Evolutionary conservation across 2,888 invertebrate species (phyloP).

Genomic region (Drosophila mettleri): DNA sequence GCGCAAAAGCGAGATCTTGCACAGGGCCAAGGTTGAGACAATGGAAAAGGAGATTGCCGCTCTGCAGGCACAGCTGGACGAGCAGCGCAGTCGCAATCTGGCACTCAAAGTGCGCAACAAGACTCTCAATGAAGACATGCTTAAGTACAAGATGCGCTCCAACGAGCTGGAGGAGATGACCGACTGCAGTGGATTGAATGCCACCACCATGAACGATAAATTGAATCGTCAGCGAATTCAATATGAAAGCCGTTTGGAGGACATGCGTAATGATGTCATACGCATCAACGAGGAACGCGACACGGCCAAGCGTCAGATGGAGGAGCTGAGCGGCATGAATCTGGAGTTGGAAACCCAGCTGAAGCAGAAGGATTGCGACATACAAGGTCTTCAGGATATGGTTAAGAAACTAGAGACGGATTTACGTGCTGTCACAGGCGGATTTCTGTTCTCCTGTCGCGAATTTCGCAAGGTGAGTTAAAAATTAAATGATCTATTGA

Average conservation of each 20-base stretch:
- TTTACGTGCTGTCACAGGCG: slow-evolving; percentile 82
- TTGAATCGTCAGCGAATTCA: slow-evolving; percentile 76
- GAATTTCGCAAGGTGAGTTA: slow-evolving; percentile 82
- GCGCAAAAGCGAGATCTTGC: slow-evolving; percentile 86
- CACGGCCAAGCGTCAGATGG: slow-evolving; percentile 62
- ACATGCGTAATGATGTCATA: slow-evolving; percentile 67
- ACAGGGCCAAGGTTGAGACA: slow-evolving; percentile 87
- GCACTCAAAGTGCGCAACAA: slow-evolving; percentile 89
- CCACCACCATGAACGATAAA: slow-evolving; percentile 87
- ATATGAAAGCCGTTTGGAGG: slow-evolving; percentile 77
- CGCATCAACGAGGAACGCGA: slow-evolving; percentile 63
- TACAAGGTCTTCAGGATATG: slow-evolving; percentile 64
- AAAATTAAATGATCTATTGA: background rate
- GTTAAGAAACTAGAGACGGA: slow-evolving; percentile 79
- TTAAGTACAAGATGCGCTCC: slow-evolving; percentile 87
- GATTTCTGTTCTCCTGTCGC: slow-evolving; percentile 83
- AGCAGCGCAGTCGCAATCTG: slow-evolving; percentile 88
- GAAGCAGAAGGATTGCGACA: slow-evolving; percentile 63
- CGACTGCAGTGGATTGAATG: slow-evolving; percentile 88
- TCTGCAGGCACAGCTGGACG: slow-evolving; percentile 87
- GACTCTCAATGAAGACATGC: slow-evolving; percentile 89
- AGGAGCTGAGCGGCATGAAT: slow-evolving; percentile 74
- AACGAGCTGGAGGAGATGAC: slow-evolving; percentile 88
- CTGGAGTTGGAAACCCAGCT: slow-evolving; percentile 71
- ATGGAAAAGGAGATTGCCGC: slow-evolving; percentile 87